Evolutionary conservation across 2,888 invertebrate genomes (phyloP).

Genomic region (Papilio protenor): DNA sequence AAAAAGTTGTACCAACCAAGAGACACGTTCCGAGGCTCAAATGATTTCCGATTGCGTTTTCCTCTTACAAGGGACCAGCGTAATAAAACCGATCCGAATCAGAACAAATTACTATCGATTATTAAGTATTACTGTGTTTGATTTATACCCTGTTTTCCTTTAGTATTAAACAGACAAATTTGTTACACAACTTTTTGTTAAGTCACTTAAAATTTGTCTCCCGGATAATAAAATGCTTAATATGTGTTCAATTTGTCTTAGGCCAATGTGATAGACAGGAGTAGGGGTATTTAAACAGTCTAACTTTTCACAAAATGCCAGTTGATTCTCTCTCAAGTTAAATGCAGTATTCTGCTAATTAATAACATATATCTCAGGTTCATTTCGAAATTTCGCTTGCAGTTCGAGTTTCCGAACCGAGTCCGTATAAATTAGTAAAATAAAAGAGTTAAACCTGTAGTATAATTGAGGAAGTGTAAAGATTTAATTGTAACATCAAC

Average conservation of each 20-base stretch:
- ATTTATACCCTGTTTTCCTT: constrained; percentile 8
- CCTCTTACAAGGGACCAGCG: constrained; percentile 65
- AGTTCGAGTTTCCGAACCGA: neutral
- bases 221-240: neutral
- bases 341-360: too few species aligned
- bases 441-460: neutral
- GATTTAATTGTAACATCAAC: constrained; percentile 31
- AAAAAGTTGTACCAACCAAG: constrained; percentile 51
- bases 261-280: too few species aligned
- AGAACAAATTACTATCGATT: constrained; percentile 47
- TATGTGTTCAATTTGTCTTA: neutral
- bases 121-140: constrained; percentile 38
- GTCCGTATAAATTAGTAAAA: neutral
- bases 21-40: constrained; percentile 59
- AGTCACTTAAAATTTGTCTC: neutral
- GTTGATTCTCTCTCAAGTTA: too few species aligned
- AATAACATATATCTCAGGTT: too few species aligned
- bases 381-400: neutral
- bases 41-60: constrained; percentile 72
- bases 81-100: constrained; percentile 52
- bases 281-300: too few species aligned
- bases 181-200: neutral
- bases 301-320: too few species aligned
- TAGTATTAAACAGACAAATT: neutral
- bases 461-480: neutral